phyloP scores from a whole-genome alignment of 1,140 invertebrate genomes.

The Aporrectodea caliginosa region DNA sequence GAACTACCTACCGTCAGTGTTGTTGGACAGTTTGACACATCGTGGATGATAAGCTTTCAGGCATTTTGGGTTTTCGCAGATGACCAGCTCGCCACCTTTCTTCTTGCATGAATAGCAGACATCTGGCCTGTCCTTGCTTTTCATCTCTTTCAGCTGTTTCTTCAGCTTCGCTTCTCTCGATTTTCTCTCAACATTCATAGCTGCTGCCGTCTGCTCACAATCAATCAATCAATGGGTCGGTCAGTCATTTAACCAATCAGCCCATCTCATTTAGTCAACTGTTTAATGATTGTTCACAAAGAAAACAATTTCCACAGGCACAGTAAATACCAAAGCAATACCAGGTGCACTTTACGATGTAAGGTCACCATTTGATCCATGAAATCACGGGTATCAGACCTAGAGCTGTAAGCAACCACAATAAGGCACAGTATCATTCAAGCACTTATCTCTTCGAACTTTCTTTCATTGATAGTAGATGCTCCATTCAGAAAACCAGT shows the following conservation, averaged over 20 bases:
- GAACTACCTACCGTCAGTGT: not conserved
- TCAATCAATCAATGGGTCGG: too few species aligned
- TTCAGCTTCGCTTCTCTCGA: constrained; percentile 31
- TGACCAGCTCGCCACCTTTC: not conserved
- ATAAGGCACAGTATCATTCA: not conserved
- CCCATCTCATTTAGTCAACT: too few species aligned
- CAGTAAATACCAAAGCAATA: too few species aligned
- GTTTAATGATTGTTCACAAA: too few species aligned
- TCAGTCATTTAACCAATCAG: too few species aligned
- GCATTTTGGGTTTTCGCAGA: not conserved
- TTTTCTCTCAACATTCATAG: constrained; percentile 39
- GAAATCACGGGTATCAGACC: too few species aligned
- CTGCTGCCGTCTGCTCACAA: constrained; percentile 36
- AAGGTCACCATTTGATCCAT: too few species aligned
- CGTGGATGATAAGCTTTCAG: not conserved
- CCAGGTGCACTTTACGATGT: too few species aligned
- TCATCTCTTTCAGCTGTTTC: constrained; percentile 1
- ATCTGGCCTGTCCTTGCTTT: not conserved
- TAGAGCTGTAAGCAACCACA: not conserved
- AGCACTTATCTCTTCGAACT: not conserved
- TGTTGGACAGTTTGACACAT: not conserved
- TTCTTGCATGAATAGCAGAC: not conserved
- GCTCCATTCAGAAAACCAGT: not conserved
- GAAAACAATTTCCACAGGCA: too few species aligned
- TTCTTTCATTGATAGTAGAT: not conserved